Evolutionary conservation across 1,140 invertebrate genomes (phyloP), one percentile per base, ranked within the genome.

Genomic region (Pseudomyrmex gracilis): DNA sequence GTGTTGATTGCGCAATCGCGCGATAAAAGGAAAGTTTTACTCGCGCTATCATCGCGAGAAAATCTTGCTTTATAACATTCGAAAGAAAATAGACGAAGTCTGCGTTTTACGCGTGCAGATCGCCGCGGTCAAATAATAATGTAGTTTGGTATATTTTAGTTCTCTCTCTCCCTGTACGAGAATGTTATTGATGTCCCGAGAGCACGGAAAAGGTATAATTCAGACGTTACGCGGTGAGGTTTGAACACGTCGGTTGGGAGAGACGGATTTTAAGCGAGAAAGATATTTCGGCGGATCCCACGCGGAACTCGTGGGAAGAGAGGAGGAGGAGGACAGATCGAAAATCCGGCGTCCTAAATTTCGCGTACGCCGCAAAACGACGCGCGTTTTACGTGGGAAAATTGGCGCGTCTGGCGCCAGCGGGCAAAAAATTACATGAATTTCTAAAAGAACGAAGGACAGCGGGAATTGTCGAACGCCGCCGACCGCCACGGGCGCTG

Each of bases 381-480:
- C 34, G 70, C 66, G 74, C 85, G 45, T 68, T 66, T 74, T 87
- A 78, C 85, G 87, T 89, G 86, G 85, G 87, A 90, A 90, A 90
- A 89, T 90, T 88, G 86, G 88, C 88, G 86, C 85, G 84, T 73
- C 77, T 63, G 82, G 49, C 47, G n/a, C 58, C 47, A 78, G 60
- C 63, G 73, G 83, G 85, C 89, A 92, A 92, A 92, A 91, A 92
- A 91, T 90, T 88, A 88, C 87, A 93, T 92, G 91, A 92, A 93
- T 93, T 91, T 90, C 90, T 90, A 92, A 93, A 83, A 90, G 89
- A 89, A 82, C 90, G 91, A 93, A 92, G 92, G 91, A 93, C 92
- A 90, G 89, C 87, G 88, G 88, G 91, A 93, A 93, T 93, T 92
- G 93, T 93, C 92, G 93, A 93, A 92, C 89, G 88, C 84, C 77